These are phyloP conservation scores for Poicephalus meyeri DNA, from an alignment of 2,113 vertebrate genomes.

Conservation along the genomic window DNA sequence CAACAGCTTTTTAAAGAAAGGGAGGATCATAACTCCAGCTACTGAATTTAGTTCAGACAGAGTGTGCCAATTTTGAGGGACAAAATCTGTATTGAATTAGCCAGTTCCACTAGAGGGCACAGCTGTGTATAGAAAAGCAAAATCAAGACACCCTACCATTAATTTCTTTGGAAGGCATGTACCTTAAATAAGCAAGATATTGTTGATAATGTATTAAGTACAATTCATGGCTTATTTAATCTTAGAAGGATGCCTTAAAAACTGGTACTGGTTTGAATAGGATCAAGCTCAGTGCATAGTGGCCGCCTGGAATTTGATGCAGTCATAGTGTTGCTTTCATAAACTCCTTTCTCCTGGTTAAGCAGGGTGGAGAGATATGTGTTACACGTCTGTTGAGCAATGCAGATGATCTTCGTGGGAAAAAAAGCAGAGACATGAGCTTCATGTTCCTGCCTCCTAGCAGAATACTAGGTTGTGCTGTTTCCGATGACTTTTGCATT, in stretches of 20 bases:
- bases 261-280: neutral
- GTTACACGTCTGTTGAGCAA: neutral
- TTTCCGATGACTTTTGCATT: neutral
- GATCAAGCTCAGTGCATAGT: neutral
- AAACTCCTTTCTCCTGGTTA: neutral
- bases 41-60: neutral
- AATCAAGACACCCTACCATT: neutral
- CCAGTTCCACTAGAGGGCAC: conserved; percentile 59
- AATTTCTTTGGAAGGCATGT: neutral
- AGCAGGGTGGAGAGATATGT: neutral
- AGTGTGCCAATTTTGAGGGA: neutral
- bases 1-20: neutral
- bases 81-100: neutral
- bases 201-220: neutral
- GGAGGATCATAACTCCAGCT: neutral
- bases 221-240: neutral
- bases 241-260: neutral
- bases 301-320: neutral
- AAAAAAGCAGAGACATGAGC: neutral
- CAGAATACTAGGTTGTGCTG: neutral
- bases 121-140: conserved; percentile 12
- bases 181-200: neutral
- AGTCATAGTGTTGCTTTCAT: neutral
- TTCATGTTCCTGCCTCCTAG: neutral
- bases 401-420: rapidly evolving